These are phyloP conservation scores for Alca torda DNA, from an alignment of 2,797 vertebrate genomes.

Conservation along the genomic window DNA sequence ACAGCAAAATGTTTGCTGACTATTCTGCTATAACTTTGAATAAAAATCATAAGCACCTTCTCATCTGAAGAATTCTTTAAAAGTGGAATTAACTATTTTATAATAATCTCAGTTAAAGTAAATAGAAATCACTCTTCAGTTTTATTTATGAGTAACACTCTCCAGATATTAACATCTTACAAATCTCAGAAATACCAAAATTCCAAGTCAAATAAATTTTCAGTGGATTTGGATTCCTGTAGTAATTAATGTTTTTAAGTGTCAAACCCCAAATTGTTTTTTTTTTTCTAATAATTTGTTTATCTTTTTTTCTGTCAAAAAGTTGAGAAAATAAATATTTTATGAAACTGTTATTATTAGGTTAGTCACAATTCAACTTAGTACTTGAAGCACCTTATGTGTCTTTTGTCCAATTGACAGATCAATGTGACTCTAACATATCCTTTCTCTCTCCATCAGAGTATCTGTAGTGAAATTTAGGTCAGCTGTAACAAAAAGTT, in stretches of 20 bases:
- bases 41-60: not conserved
- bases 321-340: not conserved
- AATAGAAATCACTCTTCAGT: not conserved
- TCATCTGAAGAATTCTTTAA: not conserved
- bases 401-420: conserved; percentile 55
- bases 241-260: not conserved
- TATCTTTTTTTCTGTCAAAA: not conserved
- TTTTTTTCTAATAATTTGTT: not conserved
- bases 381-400: conserved; percentile 13
- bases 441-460: conserved; percentile 21
- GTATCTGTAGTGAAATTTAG: conserved; percentile 56
- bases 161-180: not conserved
- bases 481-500: conserved; percentile 65
- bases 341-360: not conserved
- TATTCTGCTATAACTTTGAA: not conserved
- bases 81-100: not conserved
- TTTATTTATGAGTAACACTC: not conserved
- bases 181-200: not conserved
- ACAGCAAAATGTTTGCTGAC: not conserved
- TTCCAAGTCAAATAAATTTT: not conserved
- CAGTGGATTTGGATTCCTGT: not conserved
- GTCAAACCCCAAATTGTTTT: accelerated
- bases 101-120: not conserved
- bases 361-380: not conserved
- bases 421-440: conserved; percentile 53